phyloP scores from a whole-genome alignment of 2,113 vertebrate genomes.

The Petrocephalus zakoni region DNA sequence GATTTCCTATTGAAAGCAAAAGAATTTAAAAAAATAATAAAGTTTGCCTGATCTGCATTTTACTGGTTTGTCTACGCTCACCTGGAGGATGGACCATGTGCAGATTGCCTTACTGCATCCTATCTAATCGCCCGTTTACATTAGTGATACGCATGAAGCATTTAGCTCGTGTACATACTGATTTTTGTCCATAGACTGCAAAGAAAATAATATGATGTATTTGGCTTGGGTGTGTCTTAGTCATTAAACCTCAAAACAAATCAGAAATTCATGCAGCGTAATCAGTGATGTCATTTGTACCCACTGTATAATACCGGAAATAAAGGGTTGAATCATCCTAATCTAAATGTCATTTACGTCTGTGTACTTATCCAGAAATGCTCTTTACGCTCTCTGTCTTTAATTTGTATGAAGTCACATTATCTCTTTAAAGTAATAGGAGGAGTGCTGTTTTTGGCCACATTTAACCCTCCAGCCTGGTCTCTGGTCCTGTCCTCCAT shows the following conservation, averaged over 20 bases:
- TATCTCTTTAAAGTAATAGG: background rate
- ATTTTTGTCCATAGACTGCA: conserved; percentile 48
- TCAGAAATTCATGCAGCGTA: conserved; percentile 58
- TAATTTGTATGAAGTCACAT: background rate
- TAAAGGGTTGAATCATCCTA: conserved; percentile 45
- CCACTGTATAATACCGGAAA: conserved; percentile 69
- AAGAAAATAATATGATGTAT: conserved; percentile 54
- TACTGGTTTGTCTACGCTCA: background rate
- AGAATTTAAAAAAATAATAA: background rate
- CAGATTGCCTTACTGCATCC: conserved; percentile 52
- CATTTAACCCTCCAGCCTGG: background rate
- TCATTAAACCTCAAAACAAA: conserved; percentile 44
- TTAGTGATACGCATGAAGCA: conserved; percentile 33
- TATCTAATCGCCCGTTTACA: conserved; percentile 26
- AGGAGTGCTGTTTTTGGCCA: background rate
- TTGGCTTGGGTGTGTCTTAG: conserved; percentile 56
- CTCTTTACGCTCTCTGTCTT: background rate
- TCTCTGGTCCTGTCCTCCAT: background rate
- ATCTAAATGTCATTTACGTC: background rate
- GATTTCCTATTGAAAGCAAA: conserved; percentile 19
- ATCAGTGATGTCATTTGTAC: conserved; percentile 62
- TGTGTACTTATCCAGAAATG: background rate
- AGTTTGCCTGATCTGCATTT: conserved; percentile 6
- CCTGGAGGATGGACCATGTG: conserved; percentile 38
- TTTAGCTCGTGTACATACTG: conserved; percentile 48